Percentiles rank a stretch among this genome's conserved stretches.
These are phyloP conservation scores for Eulithis prunata DNA, from an alignment of 2,888 invertebrate genomes.

Conservation along the genomic window DNA sequence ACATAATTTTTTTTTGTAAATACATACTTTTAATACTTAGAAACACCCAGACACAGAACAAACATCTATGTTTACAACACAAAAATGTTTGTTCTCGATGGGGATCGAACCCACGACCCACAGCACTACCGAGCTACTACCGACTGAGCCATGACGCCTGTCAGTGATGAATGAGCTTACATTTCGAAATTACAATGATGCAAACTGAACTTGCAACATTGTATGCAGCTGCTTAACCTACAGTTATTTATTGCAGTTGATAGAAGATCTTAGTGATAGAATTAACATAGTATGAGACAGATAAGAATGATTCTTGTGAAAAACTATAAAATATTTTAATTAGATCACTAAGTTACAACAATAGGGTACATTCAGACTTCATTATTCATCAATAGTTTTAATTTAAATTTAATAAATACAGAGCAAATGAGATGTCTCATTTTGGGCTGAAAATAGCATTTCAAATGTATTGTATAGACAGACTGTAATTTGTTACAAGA, in stretches of 20 bases:
- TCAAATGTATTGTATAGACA: slow-evolving; percentile 31
- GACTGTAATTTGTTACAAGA: slow-evolving; percentile 31
- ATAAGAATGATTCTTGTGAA: neutral
- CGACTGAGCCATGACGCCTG: too few species aligned
- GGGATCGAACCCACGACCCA: too few species aligned
- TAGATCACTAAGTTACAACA: neutral
- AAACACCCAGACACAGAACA: too few species aligned
- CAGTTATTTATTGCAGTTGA: neutral
- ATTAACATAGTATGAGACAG: neutral
- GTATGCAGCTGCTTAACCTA: neutral
- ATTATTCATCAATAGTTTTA: slow-evolving; percentile 12
- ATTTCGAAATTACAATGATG: slow-evolving; percentile 7
- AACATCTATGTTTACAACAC: too few species aligned
- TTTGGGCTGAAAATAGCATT: slow-evolving; percentile 47
- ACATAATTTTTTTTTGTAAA: too few species aligned
- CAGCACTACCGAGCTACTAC: too few species aligned
- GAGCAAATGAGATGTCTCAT: slow-evolving; percentile 49
- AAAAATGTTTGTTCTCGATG: too few species aligned
- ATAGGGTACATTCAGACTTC: slow-evolving; percentile 12
- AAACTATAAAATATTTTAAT: neutral
- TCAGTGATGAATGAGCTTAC: slow-evolving; percentile 1
- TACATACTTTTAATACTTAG: too few species aligned
- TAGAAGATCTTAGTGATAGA: neutral
- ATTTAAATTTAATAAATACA: slow-evolving; percentile 13
- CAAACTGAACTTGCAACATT: slow-evolving; percentile 6